phyloP scores from a whole-genome alignment of 2,113 vertebrate species.

The Brachionichthys hirsutus region DNA sequence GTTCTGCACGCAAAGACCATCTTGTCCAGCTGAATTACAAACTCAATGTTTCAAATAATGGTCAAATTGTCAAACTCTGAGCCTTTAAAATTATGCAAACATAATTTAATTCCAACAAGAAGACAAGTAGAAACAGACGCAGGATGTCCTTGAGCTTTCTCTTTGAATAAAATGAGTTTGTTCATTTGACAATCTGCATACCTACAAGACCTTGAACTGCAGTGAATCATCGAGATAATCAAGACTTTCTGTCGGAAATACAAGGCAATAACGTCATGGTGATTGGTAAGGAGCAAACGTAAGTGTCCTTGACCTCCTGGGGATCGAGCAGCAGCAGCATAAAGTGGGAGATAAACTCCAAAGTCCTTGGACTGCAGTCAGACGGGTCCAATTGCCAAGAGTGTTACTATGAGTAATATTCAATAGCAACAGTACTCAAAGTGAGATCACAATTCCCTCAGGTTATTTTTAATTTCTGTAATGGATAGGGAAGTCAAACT shows the following conservation, averaged over 20 bases:
- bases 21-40: too few species aligned
- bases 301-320: constrained; percentile 36
- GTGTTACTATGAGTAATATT: background rate
- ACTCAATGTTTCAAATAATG: background rate
- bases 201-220: constrained; percentile 14
- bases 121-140: too few species aligned
- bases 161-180: background rate
- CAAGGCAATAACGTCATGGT: constrained; percentile 1
- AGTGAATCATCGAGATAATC: constrained; percentile 1
- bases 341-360: constrained; percentile 9
- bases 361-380: constrained; percentile 56
- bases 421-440: background rate
- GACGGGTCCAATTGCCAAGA: background rate
- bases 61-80: background rate
- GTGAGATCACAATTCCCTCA: constrained; percentile 18
- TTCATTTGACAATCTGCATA: background rate
- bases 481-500: constrained; percentile 11
- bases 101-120: too few species aligned
- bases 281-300: constrained; percentile 11
- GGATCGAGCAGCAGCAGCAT: constrained; percentile 8
- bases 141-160: background rate
- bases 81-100: too few species aligned
- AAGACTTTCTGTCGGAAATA: background rate
- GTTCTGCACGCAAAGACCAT: too few species aligned
- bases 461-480: constrained; percentile 37